These are phyloP conservation scores for Myotis daubentonii DNA, from an alignment of 2,797 vertebrate species.

Conservation along the genomic window DNA sequence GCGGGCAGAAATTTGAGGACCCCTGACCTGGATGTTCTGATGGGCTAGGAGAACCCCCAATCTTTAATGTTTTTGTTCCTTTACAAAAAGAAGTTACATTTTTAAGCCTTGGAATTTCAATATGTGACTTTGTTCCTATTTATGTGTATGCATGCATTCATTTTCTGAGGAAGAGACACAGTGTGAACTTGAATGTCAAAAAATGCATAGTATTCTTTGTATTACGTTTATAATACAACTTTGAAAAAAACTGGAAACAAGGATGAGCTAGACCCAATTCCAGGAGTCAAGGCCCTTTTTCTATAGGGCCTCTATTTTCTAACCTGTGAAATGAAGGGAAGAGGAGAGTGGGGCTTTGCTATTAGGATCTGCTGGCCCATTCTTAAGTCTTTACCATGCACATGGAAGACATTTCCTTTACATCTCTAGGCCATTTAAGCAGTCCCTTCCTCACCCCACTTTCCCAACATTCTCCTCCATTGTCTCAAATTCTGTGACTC, in stretches of 20 bases:
- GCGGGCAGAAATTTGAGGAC: too few species aligned
- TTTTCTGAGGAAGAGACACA: conserved; percentile 6
- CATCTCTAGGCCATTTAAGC: background rate
- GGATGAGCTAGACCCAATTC: background rate
- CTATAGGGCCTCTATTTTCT: background rate
- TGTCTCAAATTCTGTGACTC: background rate
- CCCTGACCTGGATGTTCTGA: background rate
- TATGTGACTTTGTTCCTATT: background rate
- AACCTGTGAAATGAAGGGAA: background rate
- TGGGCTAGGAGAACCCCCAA: background rate
- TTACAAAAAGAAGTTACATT: background rate
- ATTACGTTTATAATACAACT: background rate
- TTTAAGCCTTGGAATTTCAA: conserved; percentile 37
- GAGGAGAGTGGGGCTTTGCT: background rate
- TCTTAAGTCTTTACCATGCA: background rate
- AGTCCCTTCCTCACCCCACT: background rate
- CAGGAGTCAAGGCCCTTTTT: background rate
- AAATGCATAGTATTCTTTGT: background rate
- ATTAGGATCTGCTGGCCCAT: background rate
- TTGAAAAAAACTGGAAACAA: background rate
- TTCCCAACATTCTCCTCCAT: background rate
- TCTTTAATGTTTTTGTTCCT: background rate
- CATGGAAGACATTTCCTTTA: background rate
- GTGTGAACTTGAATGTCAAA: background rate
- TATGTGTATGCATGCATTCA: background rate